Percentiles rank a stretch among this genome's conserved stretches.
Conservation (phyloP, 2,113 vertebrate species). For the Calyptommatus sinebrachiatus region DNA sequence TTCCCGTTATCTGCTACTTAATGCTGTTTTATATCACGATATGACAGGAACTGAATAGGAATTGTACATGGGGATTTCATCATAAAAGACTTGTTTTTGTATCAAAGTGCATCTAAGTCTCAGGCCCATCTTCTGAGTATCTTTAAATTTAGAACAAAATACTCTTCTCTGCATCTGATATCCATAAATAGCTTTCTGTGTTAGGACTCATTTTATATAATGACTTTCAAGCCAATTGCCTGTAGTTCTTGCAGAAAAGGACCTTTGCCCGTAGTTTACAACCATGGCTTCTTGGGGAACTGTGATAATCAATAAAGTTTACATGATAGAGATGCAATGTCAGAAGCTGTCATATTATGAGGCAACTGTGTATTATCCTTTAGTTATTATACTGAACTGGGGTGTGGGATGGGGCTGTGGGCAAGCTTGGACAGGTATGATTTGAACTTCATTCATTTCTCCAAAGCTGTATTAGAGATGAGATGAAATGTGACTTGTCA, state of each 20-base stretch:
- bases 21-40: not conserved
- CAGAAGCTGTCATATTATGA: not conserved
- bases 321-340: not conserved
- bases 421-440: too few relatives aligned
- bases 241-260: not conserved
- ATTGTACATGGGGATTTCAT: not conserved
- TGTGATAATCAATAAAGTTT: not conserved
- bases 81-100: not conserved
- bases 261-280: not conserved
- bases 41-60: not conserved
- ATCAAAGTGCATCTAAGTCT: not conserved
- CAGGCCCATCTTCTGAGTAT: not conserved
- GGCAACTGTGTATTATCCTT: constrained; percentile 24
- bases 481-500: too few relatives aligned
- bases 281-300: not conserved
- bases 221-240: not conserved
- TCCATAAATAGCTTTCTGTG: not conserved
- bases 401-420: too few relatives aligned
- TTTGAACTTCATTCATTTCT: too few relatives aligned
- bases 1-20: too few relatives aligned
- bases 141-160: not conserved
- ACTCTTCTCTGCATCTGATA: not conserved
- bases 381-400: constrained; percentile 29
- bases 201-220: too few relatives aligned
- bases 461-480: too few relatives aligned